Percentiles rank a stretch among this genome's conserved stretches.
Conservation (phyloP, 2,888 invertebrate genomes). For the Drosophila kanekoi region DNA sequence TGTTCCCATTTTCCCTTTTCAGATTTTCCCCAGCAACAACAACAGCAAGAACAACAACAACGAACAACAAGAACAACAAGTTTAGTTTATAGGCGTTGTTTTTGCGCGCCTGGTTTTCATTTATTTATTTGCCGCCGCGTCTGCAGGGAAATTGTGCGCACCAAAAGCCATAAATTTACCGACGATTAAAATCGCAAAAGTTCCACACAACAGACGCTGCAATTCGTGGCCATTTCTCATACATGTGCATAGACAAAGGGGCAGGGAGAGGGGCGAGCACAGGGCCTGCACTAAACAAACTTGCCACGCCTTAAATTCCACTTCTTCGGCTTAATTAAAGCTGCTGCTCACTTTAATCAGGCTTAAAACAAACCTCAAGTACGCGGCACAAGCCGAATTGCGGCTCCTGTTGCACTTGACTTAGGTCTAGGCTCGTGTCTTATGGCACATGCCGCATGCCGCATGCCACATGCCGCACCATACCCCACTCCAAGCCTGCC, state of each 20-base stretch:
- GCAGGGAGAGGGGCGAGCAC: background rate
- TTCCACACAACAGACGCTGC: slow-evolving; percentile 49
- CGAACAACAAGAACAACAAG: slow-evolving; percentile 22
- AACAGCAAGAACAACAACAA: background rate
- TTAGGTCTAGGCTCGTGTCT: slow-evolving; percentile 27
- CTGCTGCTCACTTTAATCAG: background rate
- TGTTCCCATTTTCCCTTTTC: slow-evolving; percentile 1
- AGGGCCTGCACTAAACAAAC: background rate
- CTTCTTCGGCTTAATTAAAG: too few relatives aligned
- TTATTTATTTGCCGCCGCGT: slow-evolving; percentile 63
- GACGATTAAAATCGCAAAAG: slow-evolving; percentile 80
- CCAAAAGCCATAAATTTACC: slow-evolving; percentile 77
- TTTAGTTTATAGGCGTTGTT: slow-evolving; percentile 66
- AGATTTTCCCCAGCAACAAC: background rate
- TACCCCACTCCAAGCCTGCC: background rate
- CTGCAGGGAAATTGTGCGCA: slow-evolving; percentile 70
- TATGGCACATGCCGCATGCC: slow-evolving; percentile 1
- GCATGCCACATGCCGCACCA: background rate
- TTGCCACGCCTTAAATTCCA: background rate
- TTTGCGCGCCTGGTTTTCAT: slow-evolving; percentile 49
- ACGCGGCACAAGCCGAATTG: slow-evolving; percentile 14
- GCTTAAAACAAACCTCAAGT: slow-evolving; percentile 25
- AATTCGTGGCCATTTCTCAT: slow-evolving; percentile 33
- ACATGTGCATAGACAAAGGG: slow-evolving; percentile 1
- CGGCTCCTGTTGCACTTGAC: slow-evolving; percentile 36